Conservation (phyloP, 37 sponge, comb jelly and placozoan genomes). For the Diacarnus erythraeanus region DNA sequence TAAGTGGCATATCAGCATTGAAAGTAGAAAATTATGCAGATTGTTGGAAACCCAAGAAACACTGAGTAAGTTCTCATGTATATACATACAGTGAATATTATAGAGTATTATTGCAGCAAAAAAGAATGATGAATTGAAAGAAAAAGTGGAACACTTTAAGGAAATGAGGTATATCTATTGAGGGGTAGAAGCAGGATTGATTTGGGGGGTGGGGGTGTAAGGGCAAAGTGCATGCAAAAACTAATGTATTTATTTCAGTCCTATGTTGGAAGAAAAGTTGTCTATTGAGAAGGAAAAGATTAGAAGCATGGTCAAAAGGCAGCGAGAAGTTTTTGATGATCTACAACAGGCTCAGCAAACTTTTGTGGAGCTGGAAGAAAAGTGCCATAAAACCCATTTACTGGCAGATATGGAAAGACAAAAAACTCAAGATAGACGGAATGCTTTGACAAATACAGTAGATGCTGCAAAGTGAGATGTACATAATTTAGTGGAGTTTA, state of each 20-base stretch:
- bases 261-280: conserved; percentile 43
- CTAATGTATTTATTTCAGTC: no score
- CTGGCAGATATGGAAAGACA: conserved; percentile 7
- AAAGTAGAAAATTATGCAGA: conserved; percentile 21
- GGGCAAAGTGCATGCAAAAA: no score
- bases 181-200: no score
- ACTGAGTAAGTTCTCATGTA: conserved; percentile 1
- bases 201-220: no score
- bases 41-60: conserved; percentile 16
- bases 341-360: conserved; percentile 17
- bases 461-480: not conserved
- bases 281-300: conserved; percentile 34
- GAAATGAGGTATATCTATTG: conserved; percentile 1
- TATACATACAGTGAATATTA: not conserved
- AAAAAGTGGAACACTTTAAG: conserved; percentile 13
- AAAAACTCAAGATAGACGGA: conserved; percentile 4
- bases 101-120: not conserved
- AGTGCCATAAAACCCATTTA: conserved; percentile 7
- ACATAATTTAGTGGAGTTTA: not conserved
- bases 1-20: conserved; percentile 45
- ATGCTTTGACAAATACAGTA: not conserved
- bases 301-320: conserved; percentile 20
- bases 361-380: conserved; percentile 20
- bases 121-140: conserved; percentile 46
- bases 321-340: conserved; percentile 15